phyloP scores from a whole-genome alignment of 2,888 invertebrate genomes.

The Ectobius pallidus region DNA sequence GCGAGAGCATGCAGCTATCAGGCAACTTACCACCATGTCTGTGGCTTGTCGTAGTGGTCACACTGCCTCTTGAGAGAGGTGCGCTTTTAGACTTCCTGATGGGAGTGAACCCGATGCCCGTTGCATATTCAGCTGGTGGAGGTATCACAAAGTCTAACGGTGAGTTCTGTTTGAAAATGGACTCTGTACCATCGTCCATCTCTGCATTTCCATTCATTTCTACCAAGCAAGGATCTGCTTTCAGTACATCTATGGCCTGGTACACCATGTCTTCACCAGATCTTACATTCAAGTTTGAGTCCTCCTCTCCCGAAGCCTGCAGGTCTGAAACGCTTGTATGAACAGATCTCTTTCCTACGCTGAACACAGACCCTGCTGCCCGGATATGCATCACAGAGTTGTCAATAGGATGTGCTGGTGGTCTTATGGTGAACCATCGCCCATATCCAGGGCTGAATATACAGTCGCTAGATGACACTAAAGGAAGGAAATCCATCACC shows the following conservation, averaged over 20 bases:
- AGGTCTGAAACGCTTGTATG: slow-evolving; percentile 43
- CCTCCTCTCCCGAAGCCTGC: not conserved
- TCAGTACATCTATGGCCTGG: slow-evolving; percentile 13
- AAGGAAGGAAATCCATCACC: slow-evolving; percentile 18
- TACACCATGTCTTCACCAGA: slow-evolving; percentile 4
- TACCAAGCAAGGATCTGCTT: slow-evolving; percentile 2
- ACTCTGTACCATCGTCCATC: slow-evolving; percentile 45
- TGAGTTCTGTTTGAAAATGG: slow-evolving; percentile 42
- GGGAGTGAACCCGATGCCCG: slow-evolving; percentile 32
- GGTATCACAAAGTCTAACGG: slow-evolving; percentile 48
- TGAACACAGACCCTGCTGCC: slow-evolving; percentile 52
- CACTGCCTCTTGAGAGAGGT: slow-evolving; percentile 30
- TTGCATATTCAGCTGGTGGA: slow-evolving; percentile 51
- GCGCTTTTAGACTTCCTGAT: slow-evolving; percentile 43
- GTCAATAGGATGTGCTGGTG: slow-evolving; percentile 50
- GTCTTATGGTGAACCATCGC: slow-evolving; percentile 50
- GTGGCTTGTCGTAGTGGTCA: not conserved
- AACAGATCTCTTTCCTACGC: slow-evolving; percentile 47
- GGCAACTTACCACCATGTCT: slow-evolving; percentile 20
- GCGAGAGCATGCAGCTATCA: too few species aligned
- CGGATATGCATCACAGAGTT: slow-evolving; percentile 53
- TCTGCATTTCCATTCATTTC: slow-evolving; percentile 45
- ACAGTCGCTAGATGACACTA: slow-evolving; percentile 48
- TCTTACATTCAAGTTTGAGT: slow-evolving; percentile 20
- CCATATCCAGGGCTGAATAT: slow-evolving; percentile 51